A percentile compares a stretch with the other conserved stretches of the same genome.
phyloP scores from a whole-genome alignment of 2,113 vertebrate species.

The Forbesichthys agassizii region DNA sequence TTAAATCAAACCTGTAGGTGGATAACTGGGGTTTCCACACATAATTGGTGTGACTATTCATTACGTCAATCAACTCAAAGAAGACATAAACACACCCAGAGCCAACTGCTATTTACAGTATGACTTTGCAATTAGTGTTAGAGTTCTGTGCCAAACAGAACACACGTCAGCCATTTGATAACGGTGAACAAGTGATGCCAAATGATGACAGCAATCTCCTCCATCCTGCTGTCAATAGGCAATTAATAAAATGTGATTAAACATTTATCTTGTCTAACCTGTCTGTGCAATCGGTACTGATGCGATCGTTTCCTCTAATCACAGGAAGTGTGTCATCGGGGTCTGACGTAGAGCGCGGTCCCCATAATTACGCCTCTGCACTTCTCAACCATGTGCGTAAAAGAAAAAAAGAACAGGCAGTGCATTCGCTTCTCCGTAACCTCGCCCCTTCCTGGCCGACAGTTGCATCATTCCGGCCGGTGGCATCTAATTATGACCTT shows the following conservation, averaged over 20 bases:
- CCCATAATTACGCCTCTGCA: slow-evolving; percentile 50
- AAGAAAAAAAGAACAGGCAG: slow-evolving; percentile 52
- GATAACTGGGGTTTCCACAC: not conserved
- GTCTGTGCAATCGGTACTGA: slow-evolving; percentile 38
- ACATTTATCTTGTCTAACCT: slow-evolving; percentile 48
- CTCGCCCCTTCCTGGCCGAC: slow-evolving; percentile 59
- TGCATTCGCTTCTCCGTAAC: slow-evolving; percentile 53
- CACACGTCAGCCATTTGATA: not conserved
- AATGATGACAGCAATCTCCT: slow-evolving; percentile 11
- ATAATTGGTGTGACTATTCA: not conserved
- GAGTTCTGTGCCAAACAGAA: not conserved
- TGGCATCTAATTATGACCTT: slow-evolving; percentile 64
- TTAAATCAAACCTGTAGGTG: not conserved
- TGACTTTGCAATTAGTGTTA: slow-evolving; percentile 2
- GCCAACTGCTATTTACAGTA: not conserved
- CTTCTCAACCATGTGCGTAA: slow-evolving; percentile 10
- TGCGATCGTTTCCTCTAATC: slow-evolving; percentile 63
- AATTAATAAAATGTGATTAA: slow-evolving; percentile 72
- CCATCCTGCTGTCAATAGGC: slow-evolving; percentile 52
- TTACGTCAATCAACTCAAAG: not conserved
- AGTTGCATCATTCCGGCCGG: slow-evolving; percentile 21
- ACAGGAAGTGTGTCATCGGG: slow-evolving; percentile 59
- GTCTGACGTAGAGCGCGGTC: slow-evolving; percentile 49
- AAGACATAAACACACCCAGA: not conserved
- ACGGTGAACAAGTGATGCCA: not conserved